Evolutionary conservation across 2,888 invertebrate species (phyloP), one percentile per base, ranked within the genome.

Genomic region (Thymelicus acteon): DNA sequence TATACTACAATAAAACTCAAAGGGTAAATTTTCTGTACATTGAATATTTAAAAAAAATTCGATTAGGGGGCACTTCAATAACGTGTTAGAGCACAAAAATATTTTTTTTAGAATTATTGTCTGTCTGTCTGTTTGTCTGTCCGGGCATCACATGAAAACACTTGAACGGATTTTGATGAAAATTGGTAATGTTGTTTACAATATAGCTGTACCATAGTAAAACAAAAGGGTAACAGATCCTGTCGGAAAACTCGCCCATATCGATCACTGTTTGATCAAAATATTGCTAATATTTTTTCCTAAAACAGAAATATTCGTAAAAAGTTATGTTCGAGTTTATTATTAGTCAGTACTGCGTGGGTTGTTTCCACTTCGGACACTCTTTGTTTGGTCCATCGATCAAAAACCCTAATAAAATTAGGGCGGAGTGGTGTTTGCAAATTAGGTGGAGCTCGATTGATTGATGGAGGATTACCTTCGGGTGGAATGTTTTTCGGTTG

Each of bases 401-500:
- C 79, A 80, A 76, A 77, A 72, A 72, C 73, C 72, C 72, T 79
- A 79, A 80, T 77, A 77, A 76, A 79, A 78, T 79, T 76, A 78
- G 72, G 73, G 68, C 65, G 69, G 57, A 61, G 67, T 64, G 74
- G 72, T 78, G 76, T 79, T 79, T 73, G 73, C 78, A 76, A 80
- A 79, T 80, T 78, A 79, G 75, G 75, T 75, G 77, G 74, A 74
- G 72, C 67, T 64, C 49, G 70, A 72, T 73, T 77, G 79, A 79
- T 80, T 75, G 80, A 79, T 79, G 75, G 73, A 57, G 68, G 68
- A 62, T 69, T 71, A 63, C 61, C 69, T 63, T 60, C 49, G 60
- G 52, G 19, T 15, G 52, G 62, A 63, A 63, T 63, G 62, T 69
- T 69, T 57, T 69, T 63, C 47, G 62, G 62, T 48, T 31, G 57